phyloP scores from a whole-genome alignment of 2,113 vertebrate species.

The Procavia capensis region DNA sequence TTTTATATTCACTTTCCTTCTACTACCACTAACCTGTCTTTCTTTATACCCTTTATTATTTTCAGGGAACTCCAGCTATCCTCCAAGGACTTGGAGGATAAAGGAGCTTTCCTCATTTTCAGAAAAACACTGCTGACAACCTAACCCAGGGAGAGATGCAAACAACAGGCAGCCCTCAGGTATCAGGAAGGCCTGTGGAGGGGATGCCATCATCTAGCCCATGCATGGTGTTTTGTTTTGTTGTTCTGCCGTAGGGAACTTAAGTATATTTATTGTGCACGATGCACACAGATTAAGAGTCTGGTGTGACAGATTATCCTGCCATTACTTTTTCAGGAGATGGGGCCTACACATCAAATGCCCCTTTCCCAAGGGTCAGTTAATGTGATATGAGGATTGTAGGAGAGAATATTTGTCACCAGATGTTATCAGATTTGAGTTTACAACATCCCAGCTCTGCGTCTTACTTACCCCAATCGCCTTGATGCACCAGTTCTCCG shows the following conservation, averaged over 20 bases:
- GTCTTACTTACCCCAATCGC: conserved; percentile 60
- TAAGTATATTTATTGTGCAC: neutral
- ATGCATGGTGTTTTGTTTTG: neutral
- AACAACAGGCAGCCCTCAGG: neutral
- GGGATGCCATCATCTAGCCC: neutral
- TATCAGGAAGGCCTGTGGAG: neutral
- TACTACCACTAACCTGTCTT: neutral
- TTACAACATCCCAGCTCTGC: neutral
- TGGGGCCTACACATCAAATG: neutral
- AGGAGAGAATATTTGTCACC: neutral
- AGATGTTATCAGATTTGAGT: neutral
- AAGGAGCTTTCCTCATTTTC: neutral
- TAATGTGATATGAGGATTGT: neutral
- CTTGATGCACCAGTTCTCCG: conserved; percentile 64
- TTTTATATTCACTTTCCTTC: neutral
- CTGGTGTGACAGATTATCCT: neutral
- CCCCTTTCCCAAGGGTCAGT: too few species aligned
- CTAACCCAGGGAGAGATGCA: neutral
- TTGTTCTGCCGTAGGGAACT: neutral
- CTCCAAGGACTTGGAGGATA: neutral
- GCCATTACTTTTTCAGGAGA: neutral
- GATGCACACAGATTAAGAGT: neutral
- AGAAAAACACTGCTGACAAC: neutral
- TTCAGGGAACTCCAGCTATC: neutral
- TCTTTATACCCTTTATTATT: neutral